Base-by-base conservation (phyloP, 2,797 vertebrate genomes). In the Sebastes matsubarae region DNA sequence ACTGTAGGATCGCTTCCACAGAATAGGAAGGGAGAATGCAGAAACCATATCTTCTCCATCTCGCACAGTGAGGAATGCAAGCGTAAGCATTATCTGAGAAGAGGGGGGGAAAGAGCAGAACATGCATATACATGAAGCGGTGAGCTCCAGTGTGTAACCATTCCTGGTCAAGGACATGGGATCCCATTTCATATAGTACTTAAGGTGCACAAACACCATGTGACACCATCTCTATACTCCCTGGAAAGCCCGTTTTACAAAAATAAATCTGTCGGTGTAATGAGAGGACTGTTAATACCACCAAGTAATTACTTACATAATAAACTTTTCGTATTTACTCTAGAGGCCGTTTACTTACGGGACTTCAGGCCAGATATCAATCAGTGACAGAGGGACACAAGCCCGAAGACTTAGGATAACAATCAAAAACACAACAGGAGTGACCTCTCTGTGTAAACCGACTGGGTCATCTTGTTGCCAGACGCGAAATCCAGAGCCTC, bases 351-450 rank as follows among this genome's bases (percentile, higher is more conserved):
- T 87, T 87, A 86, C 79, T 80, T 74, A 9, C 8, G 22, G 77
- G 81, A 84, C 81, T 77, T 72, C 6, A 55, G 78, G 81, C 63
- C 60, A 73, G 90, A 93, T 91, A 88, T 86, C 66, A 79, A 88
- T 89, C 88, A 89, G 85, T 85, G 86, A 89, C 81, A 77, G 70
- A 72, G 69, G 54, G 87, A 87, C 79, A 72, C 87, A 88, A 88
- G 89, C 75, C 83, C 12, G 6, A 22, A 81, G 87, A 88, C 79
- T 86, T 71, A 76, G 79, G 90, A 93, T 93, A 93, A 94, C 88
- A 90, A 94, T 94, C 90, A 88, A 82, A 93, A 93, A 82, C 89
- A 91, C 87, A 94, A 93, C 90, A 93, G 64, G 50, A 67, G 70
- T 81, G 85, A 93, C 90, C 92, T 84, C 75, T 75, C 63, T 76